Evolutionary conservation across 2,888 invertebrate genomes (phyloP), one percentile per base, ranked within the genome.

Genomic region (Pristionchus japonicus): DNA sequence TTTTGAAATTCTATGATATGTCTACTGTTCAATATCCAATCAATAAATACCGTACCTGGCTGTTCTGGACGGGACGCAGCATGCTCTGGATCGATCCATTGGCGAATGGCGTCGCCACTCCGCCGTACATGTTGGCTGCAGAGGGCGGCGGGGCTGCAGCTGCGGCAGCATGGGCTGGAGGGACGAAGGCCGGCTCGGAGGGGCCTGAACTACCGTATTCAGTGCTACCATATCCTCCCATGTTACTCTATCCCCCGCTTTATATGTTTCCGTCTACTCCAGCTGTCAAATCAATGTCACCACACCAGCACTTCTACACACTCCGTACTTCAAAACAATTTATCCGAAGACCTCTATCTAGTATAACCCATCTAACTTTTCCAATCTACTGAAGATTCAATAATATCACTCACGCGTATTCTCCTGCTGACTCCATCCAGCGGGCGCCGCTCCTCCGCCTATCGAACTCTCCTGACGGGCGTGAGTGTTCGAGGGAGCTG

Each of bases 61-160:
- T 40, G 37, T 74, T 49, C 57, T 70, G 70, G 40, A 74, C 77
- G 37, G 87, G 87, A 43, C 87, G 47, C 77, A 87, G 87, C 87
- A 87, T 87, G 37, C 40, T 74, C 77, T 87, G 87, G 9, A 87
- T 52, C 34, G 31, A 27, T 43, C 43, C 77, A 57, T 23, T 57
- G 37, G 87, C 77, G 77, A 87, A 87, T 23, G 87, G 87, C 20
- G 87, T 87, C 20, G 87, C 87, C 15, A 87, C 87, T 13, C 67
- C 85, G 1, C 85, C 85, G 57, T 67, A 86, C 23, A 17, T 31
- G 23, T 84, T 84, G n/a, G 34, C 85, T 27, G 31, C 37, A 34
- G 34, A 31, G 20, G 77, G 40, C 0, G 70, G 34, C 15, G 31
- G 70, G 40, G 80, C 80, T 43, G 80, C 47, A 7, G 43, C 37